Evolutionary conservation across 2,888 invertebrate species (phyloP), one percentile per base, ranked within the genome.

Genomic region (Synanthedon myopaeformis): DNA sequence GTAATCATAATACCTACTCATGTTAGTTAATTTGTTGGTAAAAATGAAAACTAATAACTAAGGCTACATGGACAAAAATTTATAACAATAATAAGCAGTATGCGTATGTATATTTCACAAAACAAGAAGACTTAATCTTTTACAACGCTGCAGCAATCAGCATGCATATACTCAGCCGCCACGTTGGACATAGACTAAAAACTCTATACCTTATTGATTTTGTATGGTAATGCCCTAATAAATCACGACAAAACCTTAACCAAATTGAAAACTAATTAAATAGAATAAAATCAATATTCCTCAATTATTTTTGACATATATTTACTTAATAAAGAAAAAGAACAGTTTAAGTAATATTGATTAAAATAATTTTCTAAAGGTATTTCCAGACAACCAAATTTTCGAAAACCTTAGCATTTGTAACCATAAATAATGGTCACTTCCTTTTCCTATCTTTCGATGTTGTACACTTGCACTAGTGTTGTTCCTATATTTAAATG

Each of bases 1-100:
- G 78, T 83, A 88, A 80, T 88, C 88, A 82, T 82, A 88, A 82
- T 88, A 88, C 79, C 88, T 83, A 78, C 82, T 88, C 88, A 88
- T 88, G 77, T 76, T 83, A 76, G 72, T 62, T 74, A 70, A 35
- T 71, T 72, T 70, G 67, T 73, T 71, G 71, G 57, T 49, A 68
- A 68, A 70, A 72, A 64, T 63, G 70, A 65, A 17, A 71, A 74
- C 71, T 72, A 69, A 74, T 76, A 23, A 76, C 74, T 79, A 70
- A 64, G 66, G 69, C 66, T 61, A 12, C 69, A 70, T 60, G 61
- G 8, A 62, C 62, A 69, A 74, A 23, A 5, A 23, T 5, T 23
- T 23, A 23, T 23, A 23, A 5, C 23, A 23, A 23, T 23, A 5
- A 23, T 5, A 23, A 5, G 23, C 60, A 67, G 72, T 77, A 79